These are phyloP conservation scores for Myotis planiceps DNA, from an alignment of 2,797 vertebrate species.

Conservation along the genomic window DNA sequence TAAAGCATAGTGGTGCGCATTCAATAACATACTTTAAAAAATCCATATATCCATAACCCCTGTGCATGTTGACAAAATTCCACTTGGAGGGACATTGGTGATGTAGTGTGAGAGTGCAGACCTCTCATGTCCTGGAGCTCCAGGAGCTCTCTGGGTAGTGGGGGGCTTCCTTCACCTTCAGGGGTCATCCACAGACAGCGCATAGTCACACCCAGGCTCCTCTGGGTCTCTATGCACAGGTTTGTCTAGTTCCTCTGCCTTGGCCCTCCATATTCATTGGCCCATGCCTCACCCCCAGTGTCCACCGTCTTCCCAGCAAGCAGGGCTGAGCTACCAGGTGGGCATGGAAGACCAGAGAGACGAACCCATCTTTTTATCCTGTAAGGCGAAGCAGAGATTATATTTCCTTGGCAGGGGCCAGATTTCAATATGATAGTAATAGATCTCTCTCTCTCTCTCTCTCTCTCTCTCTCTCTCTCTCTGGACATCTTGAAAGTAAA, in stretches of 20 bases:
- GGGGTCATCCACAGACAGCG: too few relatives aligned
- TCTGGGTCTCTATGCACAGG: not conserved
- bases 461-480: too few relatives aligned
- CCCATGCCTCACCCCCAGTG: not conserved
- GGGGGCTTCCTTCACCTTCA: not conserved
- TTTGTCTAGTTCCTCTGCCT: not conserved
- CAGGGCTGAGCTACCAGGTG: fast-evolving
- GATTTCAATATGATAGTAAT: not conserved
- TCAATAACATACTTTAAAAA: too few relatives aligned
- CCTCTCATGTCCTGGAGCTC: fast-evolving
- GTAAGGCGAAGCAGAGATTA: not conserved
- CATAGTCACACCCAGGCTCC: fast-evolving
- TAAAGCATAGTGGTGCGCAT: not conserved
- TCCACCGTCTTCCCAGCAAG: fast-evolving
- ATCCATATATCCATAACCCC: fast-evolving
- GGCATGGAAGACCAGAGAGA: too few relatives aligned
- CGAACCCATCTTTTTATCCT: not conserved
- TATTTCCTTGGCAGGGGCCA: not conserved
- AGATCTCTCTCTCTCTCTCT: too few relatives aligned
- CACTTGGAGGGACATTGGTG: fast-evolving
- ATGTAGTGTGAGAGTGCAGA: fast-evolving
- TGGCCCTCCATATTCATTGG: not conserved
- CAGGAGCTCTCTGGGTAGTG: too few relatives aligned
- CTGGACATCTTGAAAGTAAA: not conserved
- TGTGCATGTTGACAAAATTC: fast-evolving